Evolutionary conservation across 2,888 invertebrate genomes (phyloP), one percentile per base, ranked within the genome.

Genomic region (Muschampia staudingeri): DNA sequence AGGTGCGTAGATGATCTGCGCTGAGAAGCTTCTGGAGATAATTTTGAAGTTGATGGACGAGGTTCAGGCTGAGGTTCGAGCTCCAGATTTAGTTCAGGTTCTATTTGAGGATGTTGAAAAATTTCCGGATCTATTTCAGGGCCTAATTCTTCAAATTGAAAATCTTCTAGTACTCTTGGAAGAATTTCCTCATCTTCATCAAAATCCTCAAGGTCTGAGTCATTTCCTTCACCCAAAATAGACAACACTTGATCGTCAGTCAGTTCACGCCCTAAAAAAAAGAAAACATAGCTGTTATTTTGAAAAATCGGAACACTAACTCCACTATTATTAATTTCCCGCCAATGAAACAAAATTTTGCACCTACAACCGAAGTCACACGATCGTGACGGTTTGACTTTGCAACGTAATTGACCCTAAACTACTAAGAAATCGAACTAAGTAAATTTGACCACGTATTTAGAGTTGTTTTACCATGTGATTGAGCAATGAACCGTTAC

Each of bases 361-460:
- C 25, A 25, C 25, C 16, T 72, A 72, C 72, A 16, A 72, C 48
- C 72, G 72, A 48, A 2, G 30, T 72, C 3, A 3, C 48, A 72
- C 72, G 72, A 72, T 48, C 72, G 72, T 72, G 72, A 25, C 25
- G 14, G 72, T 72, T 72, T 25, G 48, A 72, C 14, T 72, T 72
- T 72, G 25, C 44, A 71, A 25, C 25, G 25, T 25, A 25, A 25
- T 25, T 25, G 25, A 25, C 25, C 25, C 25, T 25, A 25, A 25
- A 25, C 25, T 25, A 25, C 25, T 25, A 25, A 25, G 25, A 25
- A 25, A 25, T 25, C 25, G 25, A 0, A 25, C 25, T 25, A 25
- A 25, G 25, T 25, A 25, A 25, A 25, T 25, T 25, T 25, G 25
- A 25, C 25, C 25, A 25, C 25, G 25, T 25, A 25, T 25, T 25